Evolutionary conservation across 2,797 vertebrate species (phyloP).

Genomic region (Siniperca obscura): DNA sequence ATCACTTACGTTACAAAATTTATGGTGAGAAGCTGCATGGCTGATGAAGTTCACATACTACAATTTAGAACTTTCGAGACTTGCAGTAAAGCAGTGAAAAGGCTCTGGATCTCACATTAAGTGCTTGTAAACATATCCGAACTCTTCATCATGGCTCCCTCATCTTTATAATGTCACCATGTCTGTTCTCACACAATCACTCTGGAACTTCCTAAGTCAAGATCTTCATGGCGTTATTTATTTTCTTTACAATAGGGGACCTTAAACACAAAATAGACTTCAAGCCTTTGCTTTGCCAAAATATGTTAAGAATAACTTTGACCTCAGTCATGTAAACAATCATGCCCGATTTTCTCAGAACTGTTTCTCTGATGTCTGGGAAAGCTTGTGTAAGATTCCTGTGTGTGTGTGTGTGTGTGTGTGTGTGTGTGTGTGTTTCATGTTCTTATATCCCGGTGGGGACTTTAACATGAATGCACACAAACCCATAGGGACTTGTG

Average conservation of each 20-base stretch:
- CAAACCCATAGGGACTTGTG: too few species aligned
- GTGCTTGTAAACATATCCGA: slow-evolving; percentile 31
- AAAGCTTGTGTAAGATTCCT: slow-evolving; percentile 63
- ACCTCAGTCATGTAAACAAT: slow-evolving; percentile 80
- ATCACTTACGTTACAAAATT: background rate
- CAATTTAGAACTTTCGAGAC: background rate
- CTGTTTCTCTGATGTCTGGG: slow-evolving; percentile 74
- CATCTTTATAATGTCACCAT: slow-evolving; percentile 28
- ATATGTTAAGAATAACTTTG: slow-evolving; percentile 81
- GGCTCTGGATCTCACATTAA: background rate
- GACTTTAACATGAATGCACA: too few species aligned
- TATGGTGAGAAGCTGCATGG: background rate
- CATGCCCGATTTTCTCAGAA: slow-evolving; percentile 71
- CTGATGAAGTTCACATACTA: slow-evolving; percentile 11
- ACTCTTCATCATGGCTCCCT: slow-evolving; percentile 3
- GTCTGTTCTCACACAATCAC: slow-evolving; percentile 56
- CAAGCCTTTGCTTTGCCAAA: slow-evolving; percentile 66
- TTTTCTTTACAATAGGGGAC: slow-evolving; percentile 70
- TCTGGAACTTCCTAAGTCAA: slow-evolving; percentile 32
- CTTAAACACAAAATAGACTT: slow-evolving; percentile 63
- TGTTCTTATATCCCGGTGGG: too few species aligned
- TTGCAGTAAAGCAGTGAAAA: slow-evolving; percentile 8
- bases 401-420: slow-evolving; percentile 43
- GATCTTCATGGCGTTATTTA: slow-evolving; percentile 59
- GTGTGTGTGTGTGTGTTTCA: background rate